Percentiles rank a stretch among this genome's conserved stretches.
phyloP scores from a whole-genome alignment of 2,113 vertebrate genomes.

The Cnemophilus loriae region DNA sequence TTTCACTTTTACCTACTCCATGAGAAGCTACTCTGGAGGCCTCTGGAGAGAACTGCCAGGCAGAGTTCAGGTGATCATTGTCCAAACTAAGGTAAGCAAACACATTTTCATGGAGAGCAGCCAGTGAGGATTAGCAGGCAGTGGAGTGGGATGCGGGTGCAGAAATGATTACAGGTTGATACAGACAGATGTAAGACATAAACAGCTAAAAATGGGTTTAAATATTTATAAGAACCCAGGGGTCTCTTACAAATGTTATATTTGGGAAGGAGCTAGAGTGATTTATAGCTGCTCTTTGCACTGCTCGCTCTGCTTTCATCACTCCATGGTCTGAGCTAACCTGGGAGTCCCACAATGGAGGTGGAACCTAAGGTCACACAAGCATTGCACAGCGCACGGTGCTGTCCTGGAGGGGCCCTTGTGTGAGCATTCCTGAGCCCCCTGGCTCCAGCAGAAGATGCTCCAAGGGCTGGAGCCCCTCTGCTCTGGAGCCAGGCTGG shows the following conservation, averaged over 20 bases:
- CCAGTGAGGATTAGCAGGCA: constrained; percentile 27
- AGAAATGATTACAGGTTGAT: constrained; percentile 7
- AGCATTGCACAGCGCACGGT: rapidly evolving
- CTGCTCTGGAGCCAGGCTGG: neutral
- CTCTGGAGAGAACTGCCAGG: neutral
- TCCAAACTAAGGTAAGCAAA: constrained; percentile 20
- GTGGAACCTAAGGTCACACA: neutral
- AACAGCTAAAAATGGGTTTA: constrained; percentile 57
- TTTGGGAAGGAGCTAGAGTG: constrained; percentile 44
- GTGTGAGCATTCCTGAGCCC: neutral
- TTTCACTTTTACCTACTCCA: neutral
- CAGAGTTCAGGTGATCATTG: neutral
- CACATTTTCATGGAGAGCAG: constrained; percentile 9
- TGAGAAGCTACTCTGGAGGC: neutral
- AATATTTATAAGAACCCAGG: constrained; percentile 33
- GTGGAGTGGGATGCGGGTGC: neutral
- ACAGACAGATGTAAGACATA: constrained; percentile 40
- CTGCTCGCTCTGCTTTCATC: neutral
- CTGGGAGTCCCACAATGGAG: neutral
- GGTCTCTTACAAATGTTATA: constrained; percentile 29
- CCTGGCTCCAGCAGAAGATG: neutral
- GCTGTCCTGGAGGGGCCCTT: neutral
- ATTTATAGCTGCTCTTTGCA: constrained; percentile 38
- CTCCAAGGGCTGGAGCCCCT: neutral
- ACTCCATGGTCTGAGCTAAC: neutral